A percentile compares a stretch with the other conserved stretches of the same genome.
phyloP scores from a whole-genome alignment of 1,140 invertebrate genomes.

The Rhyacophila brunnea region DNA sequence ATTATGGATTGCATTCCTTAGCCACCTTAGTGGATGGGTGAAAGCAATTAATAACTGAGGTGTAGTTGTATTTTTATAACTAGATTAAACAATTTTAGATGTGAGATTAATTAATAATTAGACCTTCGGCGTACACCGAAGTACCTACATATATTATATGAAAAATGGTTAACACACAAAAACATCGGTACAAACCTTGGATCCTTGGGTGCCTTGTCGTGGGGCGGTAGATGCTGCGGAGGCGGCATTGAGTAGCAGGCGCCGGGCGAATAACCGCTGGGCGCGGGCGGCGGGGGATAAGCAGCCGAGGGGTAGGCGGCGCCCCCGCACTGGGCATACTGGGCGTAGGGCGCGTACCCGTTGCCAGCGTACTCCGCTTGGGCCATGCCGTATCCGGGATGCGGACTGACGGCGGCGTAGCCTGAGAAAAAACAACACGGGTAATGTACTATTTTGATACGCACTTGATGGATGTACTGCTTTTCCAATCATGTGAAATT shows the following conservation, averaged over 20 bases:
- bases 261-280: slow-evolving; percentile 67
- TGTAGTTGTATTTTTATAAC: too few relatives aligned
- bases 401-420: slow-evolving; percentile 77
- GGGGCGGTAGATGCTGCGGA: slow-evolving; percentile 68
- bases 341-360: slow-evolving; percentile 63
- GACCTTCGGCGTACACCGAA: too few relatives aligned
- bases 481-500: background rate
- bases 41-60: too few relatives aligned
- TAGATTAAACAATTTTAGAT: too few relatives aligned
- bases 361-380: slow-evolving; percentile 76
- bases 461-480: too few relatives aligned
- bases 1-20: too few relatives aligned
- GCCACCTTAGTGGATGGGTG: too few relatives aligned
- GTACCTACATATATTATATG: too few relatives aligned
- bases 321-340: slow-evolving; percentile 54
- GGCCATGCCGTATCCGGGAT: slow-evolving; percentile 78
- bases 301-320: slow-evolving; percentile 63
- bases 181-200: slow-evolving; percentile 65
- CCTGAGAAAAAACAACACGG: slow-evolving; percentile 54
- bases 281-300: slow-evolving; percentile 61
- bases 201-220: slow-evolving; percentile 70
- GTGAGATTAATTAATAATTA: too few relatives aligned
- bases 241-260: slow-evolving; percentile 84
- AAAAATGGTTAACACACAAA: too few relatives aligned
- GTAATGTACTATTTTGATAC: too few relatives aligned